Evolutionary conservation across 2,888 invertebrate species (phyloP), one percentile per base, ranked within the genome.

Genomic region (Conus canariensis): DNA sequence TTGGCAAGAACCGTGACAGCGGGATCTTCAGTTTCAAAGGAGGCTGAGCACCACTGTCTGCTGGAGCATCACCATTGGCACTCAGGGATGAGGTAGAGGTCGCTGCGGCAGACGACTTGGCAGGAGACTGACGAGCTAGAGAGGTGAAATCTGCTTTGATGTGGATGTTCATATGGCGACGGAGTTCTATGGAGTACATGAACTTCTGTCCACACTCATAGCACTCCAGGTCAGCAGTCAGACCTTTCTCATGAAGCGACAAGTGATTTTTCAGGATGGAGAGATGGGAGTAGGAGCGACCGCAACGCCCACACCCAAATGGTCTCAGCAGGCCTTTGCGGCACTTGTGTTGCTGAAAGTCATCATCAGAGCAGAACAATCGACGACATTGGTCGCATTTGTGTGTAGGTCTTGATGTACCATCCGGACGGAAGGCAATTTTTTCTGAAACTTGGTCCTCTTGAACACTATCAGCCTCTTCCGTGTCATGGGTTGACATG

Each of bases 261-360:
- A 67, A 3, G 25, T 89, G 89, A 14, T 59, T 85, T 14, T 60
- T 85, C 67, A 89, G 85, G 22, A 59, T 74, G 60, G 89, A 58
- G 22, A 89, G 58, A 14, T 74, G 85, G 25, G 70, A 59, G 60
- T 70, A 89, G 77, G 85, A 89, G 9, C 89, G 67, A 9, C 89
- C 89, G 67, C 89, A 89, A 8, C 70, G 85, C 9, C 89, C 89
- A 74, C 89, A 89, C 30, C 89, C 89, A 60, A 67, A 89, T 9
- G 89, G 89, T 25, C 30, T 58, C 58, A 85, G 59, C 74, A 85
- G 67, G 5, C 89, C 89, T 89, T 85, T 89, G 8, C 30, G 85
- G 60, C 89, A 89, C n/a, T 89, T 89, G 64, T 89, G 89, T 7
- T 56, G 85, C 74, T 85, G 89, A 14, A 89, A 77, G 30, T 22